Conservation (phyloP, 1,140 invertebrate species). For the Ceratitis capitata region DNA sequence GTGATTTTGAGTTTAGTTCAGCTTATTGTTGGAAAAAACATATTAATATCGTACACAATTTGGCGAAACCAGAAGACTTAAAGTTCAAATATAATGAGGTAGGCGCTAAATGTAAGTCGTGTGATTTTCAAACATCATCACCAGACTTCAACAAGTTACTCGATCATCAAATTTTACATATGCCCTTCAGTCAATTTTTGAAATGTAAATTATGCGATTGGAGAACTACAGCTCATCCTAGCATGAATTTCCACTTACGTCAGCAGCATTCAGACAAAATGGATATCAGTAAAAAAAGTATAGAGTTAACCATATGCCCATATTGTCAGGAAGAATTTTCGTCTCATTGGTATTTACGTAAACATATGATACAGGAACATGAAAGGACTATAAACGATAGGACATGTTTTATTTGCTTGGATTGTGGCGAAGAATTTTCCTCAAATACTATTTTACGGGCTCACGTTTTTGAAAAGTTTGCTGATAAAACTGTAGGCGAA, state of each 20-base stretch:
- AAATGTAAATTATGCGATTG: constrained; percentile 24
- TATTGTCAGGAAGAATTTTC: constrained; percentile 4
- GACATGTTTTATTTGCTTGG: neutral
- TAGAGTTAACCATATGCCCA: neutral
- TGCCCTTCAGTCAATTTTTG: constrained; percentile 1
- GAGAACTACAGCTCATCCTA: constrained; percentile 13
- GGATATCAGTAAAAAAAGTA: neutral
- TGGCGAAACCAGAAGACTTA: neutral
- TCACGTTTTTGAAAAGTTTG: neutral
- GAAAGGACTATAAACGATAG: neutral
- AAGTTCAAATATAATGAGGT: constrained; percentile 11
- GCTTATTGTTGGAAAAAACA: constrained; percentile 10
- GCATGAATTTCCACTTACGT: constrained; percentile 24
- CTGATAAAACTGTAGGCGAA: neutral
- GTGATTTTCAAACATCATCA: neutral
- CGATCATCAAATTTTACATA: constrained; percentile 17
- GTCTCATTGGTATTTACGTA: neutral
- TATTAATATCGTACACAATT: neutral
- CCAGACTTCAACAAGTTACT: constrained; percentile 7
- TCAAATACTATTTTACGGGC: neutral
- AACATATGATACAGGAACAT: constrained; percentile 12
- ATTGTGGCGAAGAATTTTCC: neutral
- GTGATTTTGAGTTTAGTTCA: constrained; percentile 8
- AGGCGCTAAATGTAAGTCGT: neutral
- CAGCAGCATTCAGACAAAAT: neutral